Percentiles rank a stretch among this genome's conserved stretches.
These are phyloP conservation scores for Meghimatium bilineatum DNA, from an alignment of 2,888 invertebrate species.

Conservation along the genomic window DNA sequence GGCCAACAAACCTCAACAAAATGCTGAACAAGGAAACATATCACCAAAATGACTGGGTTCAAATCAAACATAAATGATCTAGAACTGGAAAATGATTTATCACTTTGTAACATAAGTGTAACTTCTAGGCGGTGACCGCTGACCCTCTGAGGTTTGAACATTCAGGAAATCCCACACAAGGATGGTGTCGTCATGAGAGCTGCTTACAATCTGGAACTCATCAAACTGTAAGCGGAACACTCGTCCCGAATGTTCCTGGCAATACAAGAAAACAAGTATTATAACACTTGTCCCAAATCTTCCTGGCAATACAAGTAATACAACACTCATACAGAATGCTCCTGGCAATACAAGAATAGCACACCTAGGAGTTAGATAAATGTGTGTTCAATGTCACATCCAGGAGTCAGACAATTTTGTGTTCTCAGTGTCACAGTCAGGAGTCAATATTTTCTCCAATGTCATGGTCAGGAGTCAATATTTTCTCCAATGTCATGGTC, in stretches of 20 bases:
- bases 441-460: too few species aligned
- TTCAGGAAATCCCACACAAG: conserved; percentile 99
- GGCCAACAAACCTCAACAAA: background rate
- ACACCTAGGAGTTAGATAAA: too few species aligned
- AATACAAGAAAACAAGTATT: background rate
- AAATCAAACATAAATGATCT: background rate
- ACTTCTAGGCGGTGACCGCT: conserved; percentile 73
- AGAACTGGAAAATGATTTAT: background rate
- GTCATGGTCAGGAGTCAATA: too few species aligned
- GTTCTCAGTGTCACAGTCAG: too few species aligned
- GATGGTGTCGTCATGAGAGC: conserved; percentile 99
- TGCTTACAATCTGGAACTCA: conserved; percentile 99
- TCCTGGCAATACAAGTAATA: too few species aligned
- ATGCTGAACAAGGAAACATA: background rate
- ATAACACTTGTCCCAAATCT: background rate
- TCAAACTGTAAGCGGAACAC: conserved; percentile 99
- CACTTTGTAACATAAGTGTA: conserved; percentile 75
- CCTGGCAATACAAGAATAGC: conserved; percentile 81
- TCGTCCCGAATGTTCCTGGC: conserved; percentile 98
- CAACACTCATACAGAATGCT: conserved; percentile 99
- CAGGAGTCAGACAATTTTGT: too few species aligned
- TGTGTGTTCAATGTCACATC: too few species aligned
- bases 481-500: too few species aligned
- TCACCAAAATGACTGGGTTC: background rate
- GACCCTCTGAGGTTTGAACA: conserved; percentile 67